phyloP scores from a whole-genome alignment of 2,113 vertebrate species.

The Sylvilagus bachmani region DNA sequence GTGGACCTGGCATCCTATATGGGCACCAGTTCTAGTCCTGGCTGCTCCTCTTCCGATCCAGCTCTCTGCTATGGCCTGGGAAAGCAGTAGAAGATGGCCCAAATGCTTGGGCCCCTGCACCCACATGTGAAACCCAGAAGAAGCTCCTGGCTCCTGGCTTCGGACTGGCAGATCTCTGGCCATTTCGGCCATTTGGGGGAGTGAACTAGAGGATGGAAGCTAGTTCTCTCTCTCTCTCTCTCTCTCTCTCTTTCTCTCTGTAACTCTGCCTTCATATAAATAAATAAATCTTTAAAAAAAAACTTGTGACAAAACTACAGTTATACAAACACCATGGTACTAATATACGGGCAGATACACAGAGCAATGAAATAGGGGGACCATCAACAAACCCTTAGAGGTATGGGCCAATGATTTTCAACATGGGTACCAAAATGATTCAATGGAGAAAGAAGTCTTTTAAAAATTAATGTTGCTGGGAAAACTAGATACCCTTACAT shows the following conservation, averaged over 20 bases:
- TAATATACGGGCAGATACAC: neutral
- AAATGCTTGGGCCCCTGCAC: too few relatives aligned
- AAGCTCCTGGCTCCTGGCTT: too few relatives aligned
- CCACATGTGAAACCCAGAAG: too few relatives aligned
- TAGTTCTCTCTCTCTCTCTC: too few relatives aligned
- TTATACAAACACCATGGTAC: neutral
- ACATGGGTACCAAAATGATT: neutral
- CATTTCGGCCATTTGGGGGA: too few relatives aligned
- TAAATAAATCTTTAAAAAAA: constrained; percentile 48
- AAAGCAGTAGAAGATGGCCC: too few relatives aligned
- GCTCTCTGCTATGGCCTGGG: too few relatives aligned
- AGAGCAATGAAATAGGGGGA: neutral
- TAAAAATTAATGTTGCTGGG: neutral
- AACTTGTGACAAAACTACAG: neutral
- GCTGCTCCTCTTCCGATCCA: too few relatives aligned
- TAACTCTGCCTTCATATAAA: neutral
- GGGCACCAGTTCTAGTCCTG: too few relatives aligned
- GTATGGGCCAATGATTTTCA: constrained; percentile 1
- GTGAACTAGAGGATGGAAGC: neutral
- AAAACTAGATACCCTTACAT: neutral
- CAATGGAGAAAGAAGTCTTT: neutral
- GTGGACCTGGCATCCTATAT: too few relatives aligned
- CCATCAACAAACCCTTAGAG: neutral
- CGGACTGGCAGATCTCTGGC: too few relatives aligned
- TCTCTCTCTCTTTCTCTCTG: too few relatives aligned